Evolutionary conservation across 2,888 invertebrate species (phyloP).

Genomic region (Tachystola acroxantha): DNA sequence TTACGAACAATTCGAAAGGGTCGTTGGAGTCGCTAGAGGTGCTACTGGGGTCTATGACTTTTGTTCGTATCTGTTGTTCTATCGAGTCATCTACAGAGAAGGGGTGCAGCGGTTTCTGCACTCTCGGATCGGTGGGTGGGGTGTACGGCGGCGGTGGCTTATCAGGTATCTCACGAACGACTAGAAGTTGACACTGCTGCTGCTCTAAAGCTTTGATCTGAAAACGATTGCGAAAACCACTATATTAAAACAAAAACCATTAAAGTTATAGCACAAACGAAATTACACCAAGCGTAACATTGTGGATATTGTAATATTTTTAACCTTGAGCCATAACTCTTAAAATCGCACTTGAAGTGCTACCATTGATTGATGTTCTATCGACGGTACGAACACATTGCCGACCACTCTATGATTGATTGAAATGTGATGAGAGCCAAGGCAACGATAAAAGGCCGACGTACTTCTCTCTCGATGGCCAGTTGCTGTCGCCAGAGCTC

Average conservation of each 20-base stretch:
- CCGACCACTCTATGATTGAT: no score
- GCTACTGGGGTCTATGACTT: conserved; percentile 15
- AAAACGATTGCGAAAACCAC: conserved; percentile 9
- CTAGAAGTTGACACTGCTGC: conserved; percentile 57
- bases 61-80: conserved; percentile 33
- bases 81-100: conserved; percentile 37
- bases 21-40: conserved; percentile 28
- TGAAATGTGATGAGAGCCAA: no score
- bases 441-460: no score
- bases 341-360: no score
- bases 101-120: conserved; percentile 31
- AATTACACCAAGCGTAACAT: no score
- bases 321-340: no score
- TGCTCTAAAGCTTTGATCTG: conserved; percentile 70
- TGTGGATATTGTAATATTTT: no score
- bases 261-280: no score
- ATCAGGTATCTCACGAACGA: conserved; percentile 67
- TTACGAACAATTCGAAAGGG: conserved; percentile 47
- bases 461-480: conserved; percentile 67
- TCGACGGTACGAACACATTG: no score
- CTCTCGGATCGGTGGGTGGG: conserved; percentile 43
- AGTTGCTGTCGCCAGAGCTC: conserved; percentile 60
- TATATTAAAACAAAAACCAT: not conserved
- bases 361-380: no score
- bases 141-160: conserved; percentile 71